phyloP scores from a whole-genome alignment of 2,113 vertebrate genomes.

The Tachysurus fulvidraco region DNA sequence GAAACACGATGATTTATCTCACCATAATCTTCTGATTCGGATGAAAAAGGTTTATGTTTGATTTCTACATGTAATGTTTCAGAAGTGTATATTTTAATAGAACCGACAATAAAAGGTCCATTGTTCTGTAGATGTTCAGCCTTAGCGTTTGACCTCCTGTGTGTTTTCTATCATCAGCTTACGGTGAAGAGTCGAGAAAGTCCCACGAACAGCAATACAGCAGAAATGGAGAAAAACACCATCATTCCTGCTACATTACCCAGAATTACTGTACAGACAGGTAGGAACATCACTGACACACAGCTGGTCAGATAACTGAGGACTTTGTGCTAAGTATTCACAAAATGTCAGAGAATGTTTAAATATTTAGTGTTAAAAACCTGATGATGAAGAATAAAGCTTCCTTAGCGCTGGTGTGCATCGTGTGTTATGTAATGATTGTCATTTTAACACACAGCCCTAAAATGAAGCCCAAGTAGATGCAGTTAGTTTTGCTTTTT shows the following conservation, averaged over 20 bases:
- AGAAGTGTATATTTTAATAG: background rate
- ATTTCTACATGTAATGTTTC: too few relatives aligned
- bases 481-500: background rate
- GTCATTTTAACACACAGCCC: background rate
- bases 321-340: background rate
- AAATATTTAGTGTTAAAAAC: background rate
- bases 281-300: background rate
- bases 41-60: too few relatives aligned
- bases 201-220: background rate
- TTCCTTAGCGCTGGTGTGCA: too few relatives aligned
- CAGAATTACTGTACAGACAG: constrained; percentile 23
- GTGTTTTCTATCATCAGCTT: background rate
- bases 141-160: background rate
- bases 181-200: background rate
- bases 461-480: too few relatives aligned
- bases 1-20: too few relatives aligned
- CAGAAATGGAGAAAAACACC: constrained; percentile 19
- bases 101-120: background rate
- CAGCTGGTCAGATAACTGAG: background rate
- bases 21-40: too few relatives aligned
- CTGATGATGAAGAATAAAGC: too few relatives aligned
- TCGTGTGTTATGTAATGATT: background rate
- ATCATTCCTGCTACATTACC: constrained; percentile 21
- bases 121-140: too few relatives aligned
- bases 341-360: background rate